Conservation (phyloP, 2,888 invertebrate species). For the Phrixothrix hirtus region DNA sequence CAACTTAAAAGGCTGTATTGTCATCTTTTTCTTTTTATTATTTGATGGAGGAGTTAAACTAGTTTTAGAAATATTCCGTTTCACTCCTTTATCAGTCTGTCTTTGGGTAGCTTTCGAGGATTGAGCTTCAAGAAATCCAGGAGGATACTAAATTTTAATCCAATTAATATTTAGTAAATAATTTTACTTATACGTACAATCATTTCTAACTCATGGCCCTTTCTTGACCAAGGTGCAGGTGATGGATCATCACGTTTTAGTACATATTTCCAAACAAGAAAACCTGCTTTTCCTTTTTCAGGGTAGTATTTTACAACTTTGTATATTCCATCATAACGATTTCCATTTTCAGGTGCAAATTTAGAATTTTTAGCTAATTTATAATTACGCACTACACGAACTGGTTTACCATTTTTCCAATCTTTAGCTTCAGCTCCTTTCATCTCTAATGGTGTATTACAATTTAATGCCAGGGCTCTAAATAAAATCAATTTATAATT, state of each 20-base stretch:
- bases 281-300: slow-evolving; percentile 76
- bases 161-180: too few relatives aligned
- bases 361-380: slow-evolving; percentile 76
- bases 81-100: slow-evolving; percentile 41
- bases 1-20: slow-evolving; percentile 34
- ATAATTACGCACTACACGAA: slow-evolving; percentile 76
- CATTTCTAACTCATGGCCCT: slow-evolving; percentile 64
- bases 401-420: slow-evolving; percentile 76
- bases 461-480: slow-evolving; percentile 78
- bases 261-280: slow-evolving; percentile 77
- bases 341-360: slow-evolving; percentile 77
- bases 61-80: slow-evolving; percentile 11
- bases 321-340: slow-evolving; percentile 83
- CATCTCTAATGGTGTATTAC: slow-evolving; percentile 68
- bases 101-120: slow-evolving; percentile 58
- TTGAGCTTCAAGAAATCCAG: slow-evolving; percentile 70
- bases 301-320: slow-evolving; percentile 85
- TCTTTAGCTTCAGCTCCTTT: slow-evolving; percentile 70
- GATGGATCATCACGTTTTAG: slow-evolving; percentile 75
- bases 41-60: background rate
- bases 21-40: slow-evolving; percentile 27
- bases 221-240: slow-evolving; percentile 79
- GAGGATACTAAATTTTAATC: slow-evolving; percentile 65
- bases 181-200: too few relatives aligned
- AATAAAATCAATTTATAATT: too few relatives aligned